A percentile compares a stretch with the other conserved stretches of the same genome.
Conservation (phyloP, 92 coral and sea anemone species). For the Siderastrea siderea region DNA sequence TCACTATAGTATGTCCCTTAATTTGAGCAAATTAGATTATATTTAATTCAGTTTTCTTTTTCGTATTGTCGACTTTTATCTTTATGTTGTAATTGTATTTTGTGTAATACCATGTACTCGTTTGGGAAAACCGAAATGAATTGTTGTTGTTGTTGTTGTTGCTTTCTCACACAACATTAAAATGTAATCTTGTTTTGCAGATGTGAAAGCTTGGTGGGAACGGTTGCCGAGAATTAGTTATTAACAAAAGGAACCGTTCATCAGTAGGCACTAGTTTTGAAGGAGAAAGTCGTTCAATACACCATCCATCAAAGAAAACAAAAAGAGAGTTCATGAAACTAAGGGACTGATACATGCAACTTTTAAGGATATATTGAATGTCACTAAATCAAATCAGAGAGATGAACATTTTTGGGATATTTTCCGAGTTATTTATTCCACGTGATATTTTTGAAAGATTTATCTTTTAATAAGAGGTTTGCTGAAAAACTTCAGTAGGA, state of each 20-base stretch:
- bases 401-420: background rate
- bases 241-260: slow-evolving; percentile 81
- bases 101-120: too few relatives aligned
- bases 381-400: background rate
- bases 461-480: too few relatives aligned
- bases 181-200: slow-evolving; percentile 27
- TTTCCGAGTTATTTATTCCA: background rate
- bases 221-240: slow-evolving; percentile 87
- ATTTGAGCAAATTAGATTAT: too few relatives aligned
- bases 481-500: too few relatives aligned
- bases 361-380: background rate
- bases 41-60: too few relatives aligned
- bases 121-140: too few relatives aligned
- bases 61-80: too few relatives aligned
- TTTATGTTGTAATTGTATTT: too few relatives aligned
- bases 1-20: too few relatives aligned
- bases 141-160: too few relatives aligned
- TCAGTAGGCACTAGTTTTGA: slow-evolving; percentile 31
- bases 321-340: slow-evolving; percentile 80
- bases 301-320: slow-evolving; percentile 63
- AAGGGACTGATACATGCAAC: slow-evolving; percentile 51
- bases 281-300: slow-evolving; percentile 24
- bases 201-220: slow-evolving; percentile 90
- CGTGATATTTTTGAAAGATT: background rate
- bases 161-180: too few relatives aligned